These are phyloP conservation scores for Anthophora plumipes DNA, from an alignment of 2,888 invertebrate genomes.

Conservation along the genomic window DNA sequence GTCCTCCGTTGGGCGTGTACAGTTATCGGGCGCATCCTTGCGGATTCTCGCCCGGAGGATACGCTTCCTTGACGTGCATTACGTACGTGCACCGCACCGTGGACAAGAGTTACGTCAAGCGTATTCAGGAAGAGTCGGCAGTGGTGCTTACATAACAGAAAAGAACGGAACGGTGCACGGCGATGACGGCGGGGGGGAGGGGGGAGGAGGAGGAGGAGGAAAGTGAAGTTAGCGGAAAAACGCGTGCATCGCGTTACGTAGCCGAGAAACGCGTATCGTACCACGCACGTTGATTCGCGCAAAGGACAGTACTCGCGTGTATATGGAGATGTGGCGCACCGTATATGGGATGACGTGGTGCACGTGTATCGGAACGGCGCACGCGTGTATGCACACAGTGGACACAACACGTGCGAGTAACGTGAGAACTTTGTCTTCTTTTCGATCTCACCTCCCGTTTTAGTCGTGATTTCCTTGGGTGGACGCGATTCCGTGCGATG, in stretches of 20 bases:
- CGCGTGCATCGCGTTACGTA: slow-evolving; percentile 59
- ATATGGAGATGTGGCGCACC: slow-evolving; percentile 20
- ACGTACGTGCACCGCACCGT: slow-evolving; percentile 49
- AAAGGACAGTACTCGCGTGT: slow-evolving; percentile 16
- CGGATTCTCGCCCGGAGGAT: slow-evolving; percentile 37
- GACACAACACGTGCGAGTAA: slow-evolving; percentile 61
- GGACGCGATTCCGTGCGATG: slow-evolving; percentile 33
- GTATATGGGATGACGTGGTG: slow-evolving; percentile 33
- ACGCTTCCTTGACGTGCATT: slow-evolving; percentile 50
- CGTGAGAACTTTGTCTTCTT: slow-evolving; percentile 68
- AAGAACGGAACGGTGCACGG: background rate
- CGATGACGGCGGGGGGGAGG: no score
- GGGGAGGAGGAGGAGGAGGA: background rate
- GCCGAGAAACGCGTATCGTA: slow-evolving; percentile 59
- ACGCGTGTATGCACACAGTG: slow-evolving; percentile 29
- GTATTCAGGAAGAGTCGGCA: slow-evolving; percentile 67
- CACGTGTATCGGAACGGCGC: slow-evolving; percentile 39
- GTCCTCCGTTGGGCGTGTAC: slow-evolving; percentile 65
- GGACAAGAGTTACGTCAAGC: slow-evolving; percentile 71
- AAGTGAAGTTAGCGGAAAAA: slow-evolving; percentile 48
- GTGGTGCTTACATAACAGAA: slow-evolving; percentile 63
- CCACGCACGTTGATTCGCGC: slow-evolving; percentile 26
- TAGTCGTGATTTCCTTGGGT: slow-evolving; percentile 42
- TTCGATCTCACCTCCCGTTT: slow-evolving; percentile 62
- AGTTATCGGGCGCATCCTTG: slow-evolving; percentile 60